Evolutionary conservation across 2,888 invertebrate genomes (phyloP).

Genomic region (Tachina lurida): DNA sequence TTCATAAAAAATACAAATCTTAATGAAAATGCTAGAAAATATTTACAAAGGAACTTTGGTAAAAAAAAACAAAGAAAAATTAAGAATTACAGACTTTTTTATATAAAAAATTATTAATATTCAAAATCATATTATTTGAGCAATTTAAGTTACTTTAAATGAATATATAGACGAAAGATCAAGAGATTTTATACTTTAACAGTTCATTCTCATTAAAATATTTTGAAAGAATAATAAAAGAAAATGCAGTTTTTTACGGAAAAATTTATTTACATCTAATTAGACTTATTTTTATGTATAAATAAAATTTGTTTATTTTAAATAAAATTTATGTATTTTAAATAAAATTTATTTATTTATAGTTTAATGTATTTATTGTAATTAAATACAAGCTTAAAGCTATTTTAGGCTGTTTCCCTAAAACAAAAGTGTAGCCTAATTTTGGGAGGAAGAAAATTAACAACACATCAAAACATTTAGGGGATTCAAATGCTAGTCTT

Average conservation of each 20-base stretch:
- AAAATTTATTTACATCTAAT: neutral
- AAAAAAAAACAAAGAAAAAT: conserved; percentile 14
- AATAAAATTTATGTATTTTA: neutral
- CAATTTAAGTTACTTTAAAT: no score
- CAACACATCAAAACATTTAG: no score
- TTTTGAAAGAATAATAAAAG: neutral
- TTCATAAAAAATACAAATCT: neutral
- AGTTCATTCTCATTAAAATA: neutral
- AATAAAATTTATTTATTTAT: conserved; percentile 21
- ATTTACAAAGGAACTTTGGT: conserved; percentile 68
- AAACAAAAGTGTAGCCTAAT: neutral
- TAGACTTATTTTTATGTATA: conserved; percentile 10
- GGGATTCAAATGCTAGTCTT: no score
- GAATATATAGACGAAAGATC: neutral
- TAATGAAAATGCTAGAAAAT: conserved; percentile 23
- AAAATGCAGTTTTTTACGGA: conserved; percentile 12
- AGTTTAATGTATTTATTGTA: conserved; percentile 15
- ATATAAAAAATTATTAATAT: neutral
- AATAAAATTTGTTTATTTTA: conserved; percentile 14
- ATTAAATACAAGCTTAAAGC: conserved; percentile 61
- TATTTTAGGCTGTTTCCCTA: conserved; percentile 31
- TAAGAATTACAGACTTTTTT: neutral
- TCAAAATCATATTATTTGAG: no score
- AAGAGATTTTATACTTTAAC: neutral
- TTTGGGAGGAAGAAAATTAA: neutral